Evolutionary conservation across 2,113 vertebrate genomes (phyloP).

Genomic region (Mugil cephalus): DNA sequence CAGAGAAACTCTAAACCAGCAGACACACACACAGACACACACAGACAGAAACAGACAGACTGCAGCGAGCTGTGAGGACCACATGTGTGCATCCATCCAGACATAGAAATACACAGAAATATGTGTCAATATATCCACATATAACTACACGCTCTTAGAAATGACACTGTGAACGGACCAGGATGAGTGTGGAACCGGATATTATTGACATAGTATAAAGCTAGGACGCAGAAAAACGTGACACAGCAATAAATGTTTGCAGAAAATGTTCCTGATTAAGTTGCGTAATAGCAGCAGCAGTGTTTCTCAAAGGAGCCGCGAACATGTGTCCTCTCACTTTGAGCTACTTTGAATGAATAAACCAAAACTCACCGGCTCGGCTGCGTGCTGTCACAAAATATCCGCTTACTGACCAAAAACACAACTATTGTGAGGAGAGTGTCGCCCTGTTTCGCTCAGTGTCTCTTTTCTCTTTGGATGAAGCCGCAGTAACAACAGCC

Average conservation of each 20-base stretch:
- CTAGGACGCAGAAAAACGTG: not conserved
- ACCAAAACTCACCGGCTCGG: too few species aligned
- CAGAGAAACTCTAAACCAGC: constrained; percentile 54
- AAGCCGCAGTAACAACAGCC: too few species aligned
- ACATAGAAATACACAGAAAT: not conserved
- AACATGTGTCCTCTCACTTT: not conserved
- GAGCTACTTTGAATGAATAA: too few species aligned
- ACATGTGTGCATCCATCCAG: constrained; percentile 14
- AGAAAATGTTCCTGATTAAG: constrained; percentile 31
- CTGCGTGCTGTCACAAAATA: too few species aligned
- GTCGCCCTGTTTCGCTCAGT: too few species aligned
- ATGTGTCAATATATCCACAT: too few species aligned
- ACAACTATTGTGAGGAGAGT: too few species aligned
- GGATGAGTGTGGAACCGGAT: not conserved
- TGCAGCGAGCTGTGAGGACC: constrained; percentile 43
- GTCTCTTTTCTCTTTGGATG: too few species aligned
- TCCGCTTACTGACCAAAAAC: too few species aligned
- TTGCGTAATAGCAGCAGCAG: constrained; percentile 36
- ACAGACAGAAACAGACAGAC: too few species aligned
- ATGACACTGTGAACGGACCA: not conserved
- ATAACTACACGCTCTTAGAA: not conserved
- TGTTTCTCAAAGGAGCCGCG: constrained; percentile 11
- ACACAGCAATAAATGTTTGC: not conserved
- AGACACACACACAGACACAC: too few species aligned
- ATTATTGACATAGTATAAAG: not conserved